Evolutionary conservation across 1,140 invertebrate species (phyloP).

Genomic region (Cardiocondyla obscurior): DNA sequence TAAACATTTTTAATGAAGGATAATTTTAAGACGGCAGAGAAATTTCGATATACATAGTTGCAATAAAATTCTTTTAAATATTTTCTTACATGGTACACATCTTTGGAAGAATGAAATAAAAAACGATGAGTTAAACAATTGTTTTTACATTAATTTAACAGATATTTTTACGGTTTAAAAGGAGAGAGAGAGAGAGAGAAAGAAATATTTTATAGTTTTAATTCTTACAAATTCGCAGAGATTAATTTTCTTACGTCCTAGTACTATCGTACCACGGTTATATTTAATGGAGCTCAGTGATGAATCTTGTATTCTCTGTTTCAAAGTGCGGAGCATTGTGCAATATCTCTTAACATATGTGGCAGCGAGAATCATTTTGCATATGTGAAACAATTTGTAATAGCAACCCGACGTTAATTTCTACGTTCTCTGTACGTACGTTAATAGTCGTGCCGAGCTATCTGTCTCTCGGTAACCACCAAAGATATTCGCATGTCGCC

Average conservation of each 20-base stretch:
- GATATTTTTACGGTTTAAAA: neutral
- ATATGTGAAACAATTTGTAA: constrained; percentile 16
- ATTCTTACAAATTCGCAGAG: neutral
- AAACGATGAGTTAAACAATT: neutral
- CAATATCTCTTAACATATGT: neutral
- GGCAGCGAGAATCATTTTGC: constrained; percentile 8
- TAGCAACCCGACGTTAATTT: neutral
- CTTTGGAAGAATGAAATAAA: neutral
- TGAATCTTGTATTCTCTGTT: constrained; percentile 25
- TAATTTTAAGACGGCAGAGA: neutral
- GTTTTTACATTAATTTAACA: neutral
- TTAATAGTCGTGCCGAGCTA: constrained; percentile 6
- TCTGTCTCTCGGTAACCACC: neutral
- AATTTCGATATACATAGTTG: neutral
- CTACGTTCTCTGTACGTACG: no score
- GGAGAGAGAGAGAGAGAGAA: neutral
- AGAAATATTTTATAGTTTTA: neutral
- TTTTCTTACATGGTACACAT: neutral
- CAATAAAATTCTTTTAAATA: neutral
- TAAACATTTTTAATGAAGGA: neutral
- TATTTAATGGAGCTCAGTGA: constrained; percentile 6
- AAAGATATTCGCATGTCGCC: neutral
- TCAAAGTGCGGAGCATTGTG: constrained; percentile 15
- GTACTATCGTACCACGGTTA: neutral
- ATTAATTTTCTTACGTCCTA: neutral